phyloP scores from a whole-genome alignment of 2,888 invertebrate species.

The Oxytorus armatus region DNA sequence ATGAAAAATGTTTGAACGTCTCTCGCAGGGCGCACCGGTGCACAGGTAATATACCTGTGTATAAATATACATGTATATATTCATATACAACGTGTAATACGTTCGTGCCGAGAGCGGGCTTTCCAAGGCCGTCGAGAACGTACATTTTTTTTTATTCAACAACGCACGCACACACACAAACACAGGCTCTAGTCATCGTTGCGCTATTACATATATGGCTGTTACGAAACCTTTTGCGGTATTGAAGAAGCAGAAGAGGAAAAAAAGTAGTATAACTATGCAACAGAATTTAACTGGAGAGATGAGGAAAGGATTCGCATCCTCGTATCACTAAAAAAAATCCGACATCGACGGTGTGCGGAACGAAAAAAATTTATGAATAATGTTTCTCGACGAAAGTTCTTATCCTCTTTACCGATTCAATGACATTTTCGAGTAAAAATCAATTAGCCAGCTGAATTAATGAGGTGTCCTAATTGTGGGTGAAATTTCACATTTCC shows the following conservation, averaged over 20 bases:
- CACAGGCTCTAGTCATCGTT: constrained; percentile 40
- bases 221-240: constrained; percentile 44
- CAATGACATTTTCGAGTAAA: too few species aligned
- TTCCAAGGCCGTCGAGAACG: constrained; percentile 61
- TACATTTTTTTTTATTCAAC: constrained; percentile 28
- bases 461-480: too few species aligned
- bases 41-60: neutral
- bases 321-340: too few species aligned
- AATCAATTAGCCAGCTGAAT: too few species aligned
- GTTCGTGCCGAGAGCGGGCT: constrained; percentile 54
- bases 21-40: neutral
- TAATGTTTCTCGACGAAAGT: too few species aligned
- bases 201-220: constrained; percentile 14
- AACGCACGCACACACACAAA: too few species aligned
- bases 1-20: constrained; percentile 57
- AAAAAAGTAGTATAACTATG: neutral
- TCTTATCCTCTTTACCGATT: too few species aligned
- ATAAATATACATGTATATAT: neutral
- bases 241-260: constrained; percentile 10
- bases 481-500: too few species aligned
- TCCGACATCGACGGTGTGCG: too few species aligned
- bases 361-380: too few species aligned
- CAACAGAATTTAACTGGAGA: too few species aligned
- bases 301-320: too few species aligned
- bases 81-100: constrained; percentile 18